These are phyloP conservation scores for Pristis pectinata DNA, from an alignment of 2,797 vertebrate genomes.

Conservation along the genomic window DNA sequence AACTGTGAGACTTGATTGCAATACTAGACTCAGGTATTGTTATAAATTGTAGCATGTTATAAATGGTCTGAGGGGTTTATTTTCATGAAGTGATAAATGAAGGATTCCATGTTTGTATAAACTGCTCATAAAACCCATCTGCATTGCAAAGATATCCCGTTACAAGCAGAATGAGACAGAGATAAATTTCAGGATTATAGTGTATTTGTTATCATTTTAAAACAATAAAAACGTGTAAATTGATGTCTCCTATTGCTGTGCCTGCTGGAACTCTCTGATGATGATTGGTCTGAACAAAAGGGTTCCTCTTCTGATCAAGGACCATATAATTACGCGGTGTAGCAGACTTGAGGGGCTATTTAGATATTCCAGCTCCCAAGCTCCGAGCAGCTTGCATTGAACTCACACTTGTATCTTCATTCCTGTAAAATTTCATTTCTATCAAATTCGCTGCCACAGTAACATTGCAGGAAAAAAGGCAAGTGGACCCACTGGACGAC, in stretches of 20 bases:
- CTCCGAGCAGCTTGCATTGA: not conserved
- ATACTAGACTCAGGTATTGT: not conserved
- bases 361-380: not conserved
- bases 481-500: too few species aligned
- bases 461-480: too few species aligned
- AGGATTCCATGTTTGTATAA: not conserved
- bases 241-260: not conserved
- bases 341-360: not conserved
- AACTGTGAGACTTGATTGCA: not conserved
- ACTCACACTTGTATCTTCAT: not conserved
- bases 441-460: not conserved
- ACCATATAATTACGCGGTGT: not conserved
- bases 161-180: not conserved
- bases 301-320: not conserved
- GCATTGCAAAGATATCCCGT: not conserved
- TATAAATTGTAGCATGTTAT: not conserved
- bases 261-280: not conserved
- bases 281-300: not conserved
- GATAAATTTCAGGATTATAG: not conserved
- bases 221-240: not conserved
- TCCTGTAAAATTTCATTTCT: not conserved
- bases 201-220: not conserved
- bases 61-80: not conserved
- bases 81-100: conserved; percentile 1
- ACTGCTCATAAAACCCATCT: not conserved